Evolutionary conservation across 2,888 invertebrate species (phyloP), one percentile per base, ranked within the genome.

Genomic region (Dryococelus australis): DNA sequence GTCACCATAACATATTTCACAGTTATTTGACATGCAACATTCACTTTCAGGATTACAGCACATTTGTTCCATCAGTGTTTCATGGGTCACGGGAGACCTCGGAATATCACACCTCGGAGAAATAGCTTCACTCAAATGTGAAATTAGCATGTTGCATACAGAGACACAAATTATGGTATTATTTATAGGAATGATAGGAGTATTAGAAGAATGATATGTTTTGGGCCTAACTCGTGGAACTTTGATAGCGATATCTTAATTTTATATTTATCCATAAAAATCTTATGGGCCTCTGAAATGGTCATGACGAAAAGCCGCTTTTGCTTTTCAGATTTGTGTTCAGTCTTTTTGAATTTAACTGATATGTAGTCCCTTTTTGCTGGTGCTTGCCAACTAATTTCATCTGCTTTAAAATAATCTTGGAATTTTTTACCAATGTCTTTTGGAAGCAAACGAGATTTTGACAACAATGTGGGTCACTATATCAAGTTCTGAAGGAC

Each of bases 11-110:
- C 10, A 65, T 65, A n/a, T n/a, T n/a, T n/a, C n/a, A n/a, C n/a
- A n/a, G 65, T 65, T 65, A 65, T 65, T 65, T 24, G 65, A 65
- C 65, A 65, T 65, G 16, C 65, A 65, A 65, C 65, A 65, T 65
- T 65, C 65, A 65, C 65, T 65, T 65, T 24, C 65, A 12, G 65
- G 16, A 65, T 65, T 16, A 20, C 65, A 65, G 65, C 65, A 65
- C 24, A 24, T 65, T 65, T 65, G 20, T 65, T 65, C 65, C 16
- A 65, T 8, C 65, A 65, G 16, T 65, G 65, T 65, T 65, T 65
- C 16, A 65, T 65, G 65, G 65, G 65, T 65, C 65, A 65, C 10
- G 16, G 65, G 16, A 65, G 65, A 65, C 65, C 65, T 16, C 65
- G 24, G 24, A 65, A 65, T 65, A 65, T 65, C 65, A 65, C 65